phyloP scores from a whole-genome alignment of 1,140 invertebrate species.

The Medauroidea extradentata region DNA sequence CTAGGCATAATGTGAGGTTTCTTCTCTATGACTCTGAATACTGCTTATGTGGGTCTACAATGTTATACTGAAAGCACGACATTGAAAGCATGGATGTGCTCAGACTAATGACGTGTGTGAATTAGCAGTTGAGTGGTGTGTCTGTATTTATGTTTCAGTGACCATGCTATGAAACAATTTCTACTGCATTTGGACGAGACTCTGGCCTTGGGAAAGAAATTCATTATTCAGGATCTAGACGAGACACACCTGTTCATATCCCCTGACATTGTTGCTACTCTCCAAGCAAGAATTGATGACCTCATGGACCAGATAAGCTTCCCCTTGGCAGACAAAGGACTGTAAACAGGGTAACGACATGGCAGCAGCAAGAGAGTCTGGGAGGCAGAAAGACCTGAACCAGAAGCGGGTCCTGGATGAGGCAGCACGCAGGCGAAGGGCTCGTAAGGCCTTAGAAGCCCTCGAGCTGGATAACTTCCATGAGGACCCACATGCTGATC shows the following conservation, averaged over 20 bases:
- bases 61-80: too few relatives aligned
- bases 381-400: conserved; percentile 68
- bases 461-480: conserved; percentile 97
- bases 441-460: conserved; percentile 87
- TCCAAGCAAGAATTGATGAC: conserved; percentile 90
- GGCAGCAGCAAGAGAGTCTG: conserved; percentile 62
- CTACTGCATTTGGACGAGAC: conserved; percentile 95
- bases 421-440: conserved; percentile 74
- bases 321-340: conserved; percentile 75
- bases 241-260: conserved; percentile 95
- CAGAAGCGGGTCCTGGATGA: conserved; percentile 84
- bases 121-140: conserved; percentile 9
- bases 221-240: conserved; percentile 95
- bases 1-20: too few relatives aligned
- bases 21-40: too few relatives aligned
- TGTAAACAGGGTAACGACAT: conserved; percentile 54
- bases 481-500: conserved; percentile 95
- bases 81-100: too few relatives aligned
- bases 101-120: not conserved
- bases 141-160: too few relatives aligned
- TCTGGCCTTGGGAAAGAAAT: conserved; percentile 84
- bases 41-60: too few relatives aligned
- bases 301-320: conserved; percentile 95
- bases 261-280: conserved; percentile 80
- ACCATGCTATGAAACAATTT: conserved; percentile 99